A percentile compares a stretch with the other conserved stretches of the same genome.
phyloP scores from a whole-genome alignment of 2,113 vertebrate species.

The Rhabdornis inornatus region DNA sequence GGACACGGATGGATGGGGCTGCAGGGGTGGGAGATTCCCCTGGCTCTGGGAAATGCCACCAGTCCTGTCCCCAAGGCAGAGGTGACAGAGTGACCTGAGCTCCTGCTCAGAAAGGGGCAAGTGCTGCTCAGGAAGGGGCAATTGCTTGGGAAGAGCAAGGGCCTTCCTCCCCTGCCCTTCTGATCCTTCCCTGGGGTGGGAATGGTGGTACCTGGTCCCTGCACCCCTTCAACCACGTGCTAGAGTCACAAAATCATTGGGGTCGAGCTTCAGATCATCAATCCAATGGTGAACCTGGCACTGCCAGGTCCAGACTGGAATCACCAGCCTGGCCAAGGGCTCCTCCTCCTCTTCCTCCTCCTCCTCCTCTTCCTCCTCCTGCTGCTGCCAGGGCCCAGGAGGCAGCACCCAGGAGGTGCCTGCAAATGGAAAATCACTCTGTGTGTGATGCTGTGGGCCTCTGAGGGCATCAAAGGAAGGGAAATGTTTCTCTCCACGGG shows the following conservation, averaged over 20 bases:
- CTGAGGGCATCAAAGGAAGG: not conserved
- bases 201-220: not conserved
- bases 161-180: not conserved
- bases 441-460: not conserved
- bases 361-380: too few species aligned
- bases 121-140: too few species aligned
- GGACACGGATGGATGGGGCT: not conserved
- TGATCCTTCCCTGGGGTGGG: accelerated
- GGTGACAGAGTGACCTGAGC: not conserved
- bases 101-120: not conserved
- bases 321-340: not conserved
- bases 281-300: accelerated
- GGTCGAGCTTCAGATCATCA: accelerated
- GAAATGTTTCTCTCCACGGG: not conserved
- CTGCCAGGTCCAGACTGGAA: not conserved
- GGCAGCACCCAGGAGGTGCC: not conserved
- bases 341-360: not conserved
- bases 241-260: accelerated
- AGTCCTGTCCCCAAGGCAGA: not conserved
- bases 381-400: not conserved
- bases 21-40: not conserved
- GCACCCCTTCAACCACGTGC: accelerated
- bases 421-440: not conserved
- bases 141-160: not conserved
- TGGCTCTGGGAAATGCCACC: not conserved